Percentiles rank a stretch among this genome's conserved stretches.
Evolutionary conservation across 2,888 invertebrate genomes (phyloP).

Genomic region (Hirtodrosophila confusa): DNA sequence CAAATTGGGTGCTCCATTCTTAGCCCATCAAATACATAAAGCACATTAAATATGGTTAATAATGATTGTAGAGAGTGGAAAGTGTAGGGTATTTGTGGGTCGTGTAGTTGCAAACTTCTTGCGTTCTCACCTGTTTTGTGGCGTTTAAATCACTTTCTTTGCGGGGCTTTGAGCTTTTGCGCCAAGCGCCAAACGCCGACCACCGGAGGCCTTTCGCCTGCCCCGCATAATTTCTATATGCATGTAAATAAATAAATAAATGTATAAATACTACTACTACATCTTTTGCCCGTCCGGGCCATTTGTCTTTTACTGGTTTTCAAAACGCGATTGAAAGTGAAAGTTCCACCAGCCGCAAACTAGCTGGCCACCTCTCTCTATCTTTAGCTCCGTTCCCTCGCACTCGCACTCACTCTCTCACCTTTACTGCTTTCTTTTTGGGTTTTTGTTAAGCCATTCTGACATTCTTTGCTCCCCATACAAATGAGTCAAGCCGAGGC

Average conservation of each 20-base stretch:
- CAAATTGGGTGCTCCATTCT: neutral
- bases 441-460: constrained; percentile 39
- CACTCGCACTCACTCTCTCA: constrained; percentile 8
- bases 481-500: neutral
- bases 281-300: constrained; percentile 19
- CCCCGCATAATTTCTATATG: constrained; percentile 68
- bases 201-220: constrained; percentile 64
- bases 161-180: constrained; percentile 47
- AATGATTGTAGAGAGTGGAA: too few relatives aligned
- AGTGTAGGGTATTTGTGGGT: constrained; percentile 40
- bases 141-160: constrained; percentile 66
- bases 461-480: constrained; percentile 11
- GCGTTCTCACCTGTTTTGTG: constrained; percentile 49
- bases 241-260: constrained; percentile 65
- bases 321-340: constrained; percentile 78
- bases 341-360: constrained; percentile 53
- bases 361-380: constrained; percentile 24
- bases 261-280: constrained; percentile 17
- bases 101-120: constrained; percentile 11
- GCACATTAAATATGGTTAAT: too few relatives aligned
- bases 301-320: constrained; percentile 60
- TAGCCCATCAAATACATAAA: too few relatives aligned
- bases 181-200: neutral
- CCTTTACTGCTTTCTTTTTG: constrained; percentile 67
- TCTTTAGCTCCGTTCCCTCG: constrained; percentile 8